phyloP scores from a whole-genome alignment of 2,113 vertebrate species.

The Calidris pygmaea region DNA sequence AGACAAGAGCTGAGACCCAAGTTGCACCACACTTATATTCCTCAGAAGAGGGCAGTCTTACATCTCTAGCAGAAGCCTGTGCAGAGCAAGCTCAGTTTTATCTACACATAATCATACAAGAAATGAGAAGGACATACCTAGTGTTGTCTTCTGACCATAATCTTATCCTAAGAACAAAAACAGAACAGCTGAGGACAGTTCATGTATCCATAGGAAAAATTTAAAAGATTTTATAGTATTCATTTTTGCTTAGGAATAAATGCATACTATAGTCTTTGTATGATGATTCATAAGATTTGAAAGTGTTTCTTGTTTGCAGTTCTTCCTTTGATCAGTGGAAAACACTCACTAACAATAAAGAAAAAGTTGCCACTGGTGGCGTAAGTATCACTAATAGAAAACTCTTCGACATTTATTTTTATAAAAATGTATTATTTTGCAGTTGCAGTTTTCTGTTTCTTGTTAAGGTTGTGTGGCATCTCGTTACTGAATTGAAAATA shows the following conservation, averaged over 20 bases:
- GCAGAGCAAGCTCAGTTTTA: background rate
- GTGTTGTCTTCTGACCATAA: background rate
- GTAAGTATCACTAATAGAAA: conserved; percentile 34
- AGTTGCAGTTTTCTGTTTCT: background rate
- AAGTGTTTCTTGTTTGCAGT: conserved; percentile 36
- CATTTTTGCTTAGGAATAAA: background rate
- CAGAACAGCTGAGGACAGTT: background rate
- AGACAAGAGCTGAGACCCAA: background rate
- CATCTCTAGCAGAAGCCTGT: background rate
- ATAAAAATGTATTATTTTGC: background rate
- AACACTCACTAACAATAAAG: conserved; percentile 25
- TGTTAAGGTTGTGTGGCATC: background rate
- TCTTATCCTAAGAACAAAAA: background rate
- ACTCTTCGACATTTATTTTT: background rate
- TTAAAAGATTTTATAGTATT: background rate
- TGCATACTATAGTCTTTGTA: background rate
- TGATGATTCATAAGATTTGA: background rate
- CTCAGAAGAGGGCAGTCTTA: background rate
- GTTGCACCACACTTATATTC: background rate
- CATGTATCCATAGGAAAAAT: background rate
- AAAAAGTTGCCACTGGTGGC: conserved; percentile 43
- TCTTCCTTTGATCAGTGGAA: conserved; percentile 1
- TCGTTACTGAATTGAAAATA: background rate
- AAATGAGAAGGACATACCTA: background rate
- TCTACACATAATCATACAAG: background rate